Conservation (phyloP, 2,113 vertebrate genomes). For the Pantherophis guttatus region DNA sequence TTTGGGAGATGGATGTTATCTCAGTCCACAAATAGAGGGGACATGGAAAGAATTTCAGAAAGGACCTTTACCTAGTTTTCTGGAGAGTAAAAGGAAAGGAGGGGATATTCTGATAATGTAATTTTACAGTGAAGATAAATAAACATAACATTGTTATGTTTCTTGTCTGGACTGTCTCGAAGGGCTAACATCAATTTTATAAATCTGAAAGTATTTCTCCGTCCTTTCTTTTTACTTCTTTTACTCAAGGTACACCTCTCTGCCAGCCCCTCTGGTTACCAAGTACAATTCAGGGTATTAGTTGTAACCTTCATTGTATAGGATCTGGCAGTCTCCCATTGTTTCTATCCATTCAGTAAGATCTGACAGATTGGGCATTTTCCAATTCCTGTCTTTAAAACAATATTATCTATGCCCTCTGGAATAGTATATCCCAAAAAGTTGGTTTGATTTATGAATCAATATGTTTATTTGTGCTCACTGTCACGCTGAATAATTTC, state of each 20-base stretch:
- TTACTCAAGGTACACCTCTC: background rate
- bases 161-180: background rate
- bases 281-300: background rate
- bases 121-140: background rate
- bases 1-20: background rate
- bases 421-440: background rate
- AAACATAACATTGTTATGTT: background rate
- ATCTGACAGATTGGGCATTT: background rate
- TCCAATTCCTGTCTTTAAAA: background rate
- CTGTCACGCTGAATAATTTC: background rate
- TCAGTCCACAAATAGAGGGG: background rate
- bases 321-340: background rate
- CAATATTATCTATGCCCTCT: background rate
- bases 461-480: background rate
- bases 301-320: background rate
- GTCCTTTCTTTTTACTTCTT: background rate
- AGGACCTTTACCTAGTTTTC: background rate
- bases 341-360: background rate
- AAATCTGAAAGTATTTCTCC: background rate
- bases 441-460: background rate
- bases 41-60: background rate
- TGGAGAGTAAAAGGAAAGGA: background rate
- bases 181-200: background rate
- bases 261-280: background rate
- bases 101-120: background rate